Evolutionary conservation across 2,113 vertebrate genomes (phyloP).

Genomic region (Salvelinus sp.): DNA sequence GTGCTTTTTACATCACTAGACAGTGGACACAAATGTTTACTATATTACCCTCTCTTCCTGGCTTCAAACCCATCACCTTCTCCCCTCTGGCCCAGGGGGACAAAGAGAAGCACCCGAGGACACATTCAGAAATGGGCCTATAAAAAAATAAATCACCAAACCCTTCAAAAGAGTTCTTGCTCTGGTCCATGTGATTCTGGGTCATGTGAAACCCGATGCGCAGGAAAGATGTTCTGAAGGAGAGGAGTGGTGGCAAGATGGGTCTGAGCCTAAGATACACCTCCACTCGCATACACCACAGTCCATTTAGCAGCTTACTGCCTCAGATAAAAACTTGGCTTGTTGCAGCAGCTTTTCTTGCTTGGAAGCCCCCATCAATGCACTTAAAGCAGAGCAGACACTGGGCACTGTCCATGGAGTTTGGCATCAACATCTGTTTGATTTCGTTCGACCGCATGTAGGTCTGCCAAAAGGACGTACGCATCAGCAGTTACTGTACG

Average conservation of each 20-base stretch:
- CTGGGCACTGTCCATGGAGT: slow-evolving; percentile 32
- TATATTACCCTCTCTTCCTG: background rate
- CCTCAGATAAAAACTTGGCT: slow-evolving; percentile 31
- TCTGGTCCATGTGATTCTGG: slow-evolving; percentile 43
- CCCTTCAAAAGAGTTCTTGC: slow-evolving; percentile 34
- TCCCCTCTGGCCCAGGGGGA: slow-evolving; percentile 2
- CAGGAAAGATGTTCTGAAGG: slow-evolving; percentile 42
- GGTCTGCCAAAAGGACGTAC: slow-evolving; percentile 32
- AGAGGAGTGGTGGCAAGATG: slow-evolving; percentile 20
- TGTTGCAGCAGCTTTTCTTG: slow-evolving; percentile 28
- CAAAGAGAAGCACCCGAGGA: slow-evolving; percentile 28
- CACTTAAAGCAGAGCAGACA: slow-evolving; percentile 43
- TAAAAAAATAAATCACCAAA: slow-evolving; percentile 20
- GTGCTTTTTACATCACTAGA: slow-evolving; percentile 22
- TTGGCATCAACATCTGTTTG: slow-evolving; percentile 37
- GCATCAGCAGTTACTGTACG: slow-evolving; percentile 15
- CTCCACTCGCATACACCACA: slow-evolving; percentile 26
- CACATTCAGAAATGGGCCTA: slow-evolving; percentile 48
- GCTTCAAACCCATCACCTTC: slow-evolving; percentile 2
- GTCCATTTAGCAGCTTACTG: slow-evolving; percentile 33
- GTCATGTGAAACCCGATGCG: slow-evolving; percentile 52
- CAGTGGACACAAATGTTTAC: slow-evolving; percentile 3
- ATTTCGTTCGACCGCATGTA: slow-evolving; percentile 33
- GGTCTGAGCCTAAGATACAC: slow-evolving; percentile 23
- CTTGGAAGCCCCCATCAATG: slow-evolving; percentile 46